Evolutionary conservation across 2,113 vertebrate species (phyloP), one percentile per base, ranked within the genome.

Genomic region (Sorex fumeus): DNA sequence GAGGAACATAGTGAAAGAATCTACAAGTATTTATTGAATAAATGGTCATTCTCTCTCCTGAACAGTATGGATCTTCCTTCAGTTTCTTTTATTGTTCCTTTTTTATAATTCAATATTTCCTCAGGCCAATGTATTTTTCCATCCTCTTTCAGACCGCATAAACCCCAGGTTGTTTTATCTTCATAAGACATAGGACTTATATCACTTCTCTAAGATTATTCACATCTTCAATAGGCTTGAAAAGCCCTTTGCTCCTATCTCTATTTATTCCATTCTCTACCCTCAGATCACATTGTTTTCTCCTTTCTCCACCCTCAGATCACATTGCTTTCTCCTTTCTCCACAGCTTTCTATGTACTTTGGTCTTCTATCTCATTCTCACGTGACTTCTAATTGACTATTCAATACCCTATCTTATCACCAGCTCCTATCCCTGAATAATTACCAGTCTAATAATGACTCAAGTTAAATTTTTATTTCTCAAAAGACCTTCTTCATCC

Each of bases 391-490:
- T 30, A 36, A 40, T 32, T 21, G n/a, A 50, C 45, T 28, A 12
- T 75, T 83, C 36, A 95, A 47, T 34, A 57, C 32, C 2, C 16
- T 45, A 34, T 34, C 32, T 16, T 43, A 91, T 9, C 30, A 19
- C 62, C 32, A 62, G 3, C 6, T 32, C 30, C 25, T 72, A 13
- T 12, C 3, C 23, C 47, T 71, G 28, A 34, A 12, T 72, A 77
- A 90, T 34, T 75, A 75, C 66, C 80, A 60, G 18, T 16, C 19
- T 60, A 60, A 60, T 60, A 45, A 36, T 72, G 25, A 87, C 91
- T 87, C 28, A 84, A 60, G 5, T 27, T 95, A 25, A 40, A 36
- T 32, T 47, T 66, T 74, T 47, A 66, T 62, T 80, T 94, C 64
- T 78, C 77, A 53, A 30, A 87, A 91, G 13, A 12, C 13, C 27